Conservation (phyloP, 2,888 invertebrate genomes). For the Eupithecia vulgata region DNA sequence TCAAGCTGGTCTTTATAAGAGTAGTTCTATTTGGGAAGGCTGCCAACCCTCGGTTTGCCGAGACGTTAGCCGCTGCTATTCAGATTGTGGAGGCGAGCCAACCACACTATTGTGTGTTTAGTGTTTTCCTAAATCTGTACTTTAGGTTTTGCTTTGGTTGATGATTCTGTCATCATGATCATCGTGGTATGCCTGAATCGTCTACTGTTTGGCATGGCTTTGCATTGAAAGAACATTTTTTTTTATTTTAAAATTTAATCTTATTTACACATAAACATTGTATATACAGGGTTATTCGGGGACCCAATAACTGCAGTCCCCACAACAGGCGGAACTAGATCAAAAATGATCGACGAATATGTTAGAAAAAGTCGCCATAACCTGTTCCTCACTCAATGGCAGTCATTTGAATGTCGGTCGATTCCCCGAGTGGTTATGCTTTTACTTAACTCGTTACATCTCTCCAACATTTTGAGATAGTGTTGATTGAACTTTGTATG, state of each 20-base stretch:
- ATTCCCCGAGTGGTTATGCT: too few relatives aligned
- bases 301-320: too few relatives aligned
- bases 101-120: constrained; percentile 18
- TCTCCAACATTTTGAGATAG: too few relatives aligned
- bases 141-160: not conserved
- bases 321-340: too few relatives aligned
- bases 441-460: too few relatives aligned
- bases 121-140: constrained; percentile 42
- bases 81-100: constrained; percentile 32
- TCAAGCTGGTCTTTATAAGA: constrained; percentile 27
- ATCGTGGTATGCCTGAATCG: not conserved
- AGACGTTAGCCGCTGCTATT: constrained; percentile 15
- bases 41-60: constrained; percentile 40
- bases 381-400: too few relatives aligned
- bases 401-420: too few relatives aligned
- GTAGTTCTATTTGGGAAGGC: constrained; percentile 41
- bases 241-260: not conserved
- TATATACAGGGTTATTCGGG: too few relatives aligned
- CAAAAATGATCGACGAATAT: too few relatives aligned
- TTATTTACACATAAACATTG: too few relatives aligned
- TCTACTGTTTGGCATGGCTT: not conserved
- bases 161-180: constrained; percentile 5
- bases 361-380: too few relatives aligned
- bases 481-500: too few relatives aligned
- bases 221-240: not conserved